Evolutionary conservation across 2,113 vertebrate species (phyloP).

Genomic region (Solea solea): DNA sequence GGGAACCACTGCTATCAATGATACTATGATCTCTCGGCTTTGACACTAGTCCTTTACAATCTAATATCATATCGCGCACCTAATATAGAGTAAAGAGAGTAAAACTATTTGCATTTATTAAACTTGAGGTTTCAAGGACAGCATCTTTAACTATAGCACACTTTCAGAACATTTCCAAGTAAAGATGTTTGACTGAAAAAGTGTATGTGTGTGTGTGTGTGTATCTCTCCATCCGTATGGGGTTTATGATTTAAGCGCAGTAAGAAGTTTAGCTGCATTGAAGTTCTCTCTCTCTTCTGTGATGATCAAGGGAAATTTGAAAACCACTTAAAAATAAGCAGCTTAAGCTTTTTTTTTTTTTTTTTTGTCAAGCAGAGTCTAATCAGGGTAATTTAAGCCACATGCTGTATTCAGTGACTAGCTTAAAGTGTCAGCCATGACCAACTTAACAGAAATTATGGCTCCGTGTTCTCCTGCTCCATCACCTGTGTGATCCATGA

Average conservation of each 20-base stretch:
- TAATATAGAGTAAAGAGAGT: no score
- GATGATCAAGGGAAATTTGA: conserved; percentile 71
- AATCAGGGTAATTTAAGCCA: conserved; percentile 76
- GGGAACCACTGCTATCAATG: no score
- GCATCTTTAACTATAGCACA: no score
- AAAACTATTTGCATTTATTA: no score
- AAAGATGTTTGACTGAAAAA: no score
- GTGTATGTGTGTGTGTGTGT: no score
- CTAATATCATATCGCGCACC: no score
- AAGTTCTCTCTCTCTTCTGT: conserved; percentile 34
- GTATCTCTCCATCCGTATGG: conserved; percentile 3
- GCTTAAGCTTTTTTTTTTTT: conserved; percentile 54
- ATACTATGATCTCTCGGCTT: no score
- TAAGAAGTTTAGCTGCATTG: conserved; percentile 48
- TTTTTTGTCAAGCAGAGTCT: conserved; percentile 69
- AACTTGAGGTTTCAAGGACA: no score
- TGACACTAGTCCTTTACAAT: no score
- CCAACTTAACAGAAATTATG: conserved; percentile 57
- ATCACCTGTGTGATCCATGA: conserved; percentile 18
- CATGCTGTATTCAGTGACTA: conserved; percentile 62
- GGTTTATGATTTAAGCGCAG: conserved; percentile 44
- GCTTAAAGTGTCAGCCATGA: conserved; percentile 71
- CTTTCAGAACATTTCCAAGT: no score
- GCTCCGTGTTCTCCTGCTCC: conserved; percentile 34
- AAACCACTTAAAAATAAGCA: conserved; percentile 75